Evolutionary conservation across 2,888 invertebrate genomes (phyloP).

Genomic region (Pharmacophagus antenor): DNA sequence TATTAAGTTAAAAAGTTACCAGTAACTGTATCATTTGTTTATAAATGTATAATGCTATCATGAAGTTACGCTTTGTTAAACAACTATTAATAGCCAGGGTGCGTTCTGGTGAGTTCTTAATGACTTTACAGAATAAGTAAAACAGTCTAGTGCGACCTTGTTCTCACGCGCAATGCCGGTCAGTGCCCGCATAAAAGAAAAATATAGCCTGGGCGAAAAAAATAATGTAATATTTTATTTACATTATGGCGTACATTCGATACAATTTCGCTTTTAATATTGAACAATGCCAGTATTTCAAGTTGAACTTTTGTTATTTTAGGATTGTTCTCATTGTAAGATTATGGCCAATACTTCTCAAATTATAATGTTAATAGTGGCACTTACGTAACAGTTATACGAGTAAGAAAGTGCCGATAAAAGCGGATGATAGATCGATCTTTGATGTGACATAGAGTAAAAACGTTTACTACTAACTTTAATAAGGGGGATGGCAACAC

Average conservation of each 20-base stretch:
- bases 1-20: conserved; percentile 14
- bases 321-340: no score
- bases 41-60: conserved; percentile 25
- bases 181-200: conserved; percentile 39
- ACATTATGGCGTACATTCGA: neutral
- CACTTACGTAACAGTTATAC: conserved; percentile 6
- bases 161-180: conserved; percentile 45
- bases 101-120: conserved; percentile 39
- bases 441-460: conserved; percentile 21
- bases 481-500: conserved; percentile 12
- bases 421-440: conserved; percentile 26
- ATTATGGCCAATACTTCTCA: neutral
- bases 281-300: neutral
- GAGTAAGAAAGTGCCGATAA: conserved; percentile 16
- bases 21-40: conserved; percentile 2
- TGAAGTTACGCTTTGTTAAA: conserved; percentile 31
- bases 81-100: conserved; percentile 39
- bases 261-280: neutral
- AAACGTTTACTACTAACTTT: conserved; percentile 19
- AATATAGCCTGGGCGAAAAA: conserved; percentile 32
- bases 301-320: neutral
- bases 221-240: conserved; percentile 26
- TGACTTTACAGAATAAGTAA: conserved; percentile 43
- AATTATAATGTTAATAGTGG: conserved; percentile 4
- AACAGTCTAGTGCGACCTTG: conserved; percentile 77